Conservation (phyloP, 2,888 invertebrate genomes). For the Hypena proboscidalis region DNA sequence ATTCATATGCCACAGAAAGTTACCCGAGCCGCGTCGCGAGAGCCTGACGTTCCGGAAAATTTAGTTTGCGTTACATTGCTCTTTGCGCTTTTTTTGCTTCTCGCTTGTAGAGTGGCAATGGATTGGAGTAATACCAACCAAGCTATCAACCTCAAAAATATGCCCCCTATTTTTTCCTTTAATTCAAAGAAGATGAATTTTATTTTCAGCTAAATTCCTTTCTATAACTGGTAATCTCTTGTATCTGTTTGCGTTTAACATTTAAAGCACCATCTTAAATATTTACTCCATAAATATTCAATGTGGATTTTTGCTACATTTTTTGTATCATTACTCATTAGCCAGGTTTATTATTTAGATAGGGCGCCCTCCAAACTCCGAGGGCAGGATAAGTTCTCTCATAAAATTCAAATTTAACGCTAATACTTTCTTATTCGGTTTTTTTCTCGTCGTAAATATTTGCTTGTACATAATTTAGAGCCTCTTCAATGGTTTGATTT, state of each 20-base stretch:
- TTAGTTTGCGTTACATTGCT: conserved; percentile 44
- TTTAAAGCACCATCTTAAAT: conserved; percentile 35
- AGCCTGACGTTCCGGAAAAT: conserved; percentile 53
- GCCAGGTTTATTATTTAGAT: conserved; percentile 65
- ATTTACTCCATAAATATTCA: conserved; percentile 51
- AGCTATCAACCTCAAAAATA: conserved; percentile 1
- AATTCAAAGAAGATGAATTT: conserved; percentile 8
- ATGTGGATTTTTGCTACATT: conserved; percentile 46
- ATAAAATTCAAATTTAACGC: conserved; percentile 62
- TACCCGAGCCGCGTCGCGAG: conserved; percentile 18
- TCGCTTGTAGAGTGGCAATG: conserved; percentile 23
- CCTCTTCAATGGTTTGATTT: conserved; percentile 6
- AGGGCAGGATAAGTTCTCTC: conserved; percentile 53
- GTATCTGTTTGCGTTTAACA: conserved; percentile 37
- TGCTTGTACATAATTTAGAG: conserved; percentile 40
- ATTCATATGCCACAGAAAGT: conserved; percentile 2
- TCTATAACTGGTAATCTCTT: conserved; percentile 31
- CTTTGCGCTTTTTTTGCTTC: conserved; percentile 38
- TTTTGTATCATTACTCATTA: conserved; percentile 71
- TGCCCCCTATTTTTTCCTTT: no score
- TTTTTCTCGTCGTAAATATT: conserved; percentile 40
- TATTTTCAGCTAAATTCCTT: conserved; percentile 30
- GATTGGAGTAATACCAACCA: conserved; percentile 33
- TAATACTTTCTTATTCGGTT: conserved; percentile 51
- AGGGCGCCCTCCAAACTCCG: conserved; percentile 39